Conservation (phyloP, 2,113 vertebrate species). For the Pelvicachromis taeniatus region DNA sequence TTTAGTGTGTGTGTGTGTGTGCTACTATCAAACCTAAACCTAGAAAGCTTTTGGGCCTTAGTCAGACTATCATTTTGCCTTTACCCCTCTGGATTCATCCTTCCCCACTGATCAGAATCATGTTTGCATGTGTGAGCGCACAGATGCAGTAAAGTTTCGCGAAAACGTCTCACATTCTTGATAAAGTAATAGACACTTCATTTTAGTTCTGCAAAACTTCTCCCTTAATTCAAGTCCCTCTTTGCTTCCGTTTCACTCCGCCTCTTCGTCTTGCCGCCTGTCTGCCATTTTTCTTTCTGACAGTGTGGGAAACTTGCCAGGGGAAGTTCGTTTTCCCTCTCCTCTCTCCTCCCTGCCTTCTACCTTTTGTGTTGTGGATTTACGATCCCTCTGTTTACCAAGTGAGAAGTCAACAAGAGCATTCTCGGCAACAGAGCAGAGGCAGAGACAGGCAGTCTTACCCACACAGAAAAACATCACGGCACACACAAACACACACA, state of each 20-base stretch:
- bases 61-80: conserved; percentile 51
- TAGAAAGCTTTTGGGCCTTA: conserved; percentile 45
- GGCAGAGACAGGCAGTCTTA: conserved; percentile 34
- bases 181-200: not conserved
- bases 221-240: not conserved
- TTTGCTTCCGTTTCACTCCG: not conserved
- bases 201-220: not conserved
- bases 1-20: conserved; percentile 21
- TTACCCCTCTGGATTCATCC: conserved; percentile 15
- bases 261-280: not conserved
- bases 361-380: conserved; percentile 45
- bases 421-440: conserved; percentile 26
- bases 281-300: not conserved
- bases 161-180: conserved; percentile 5
- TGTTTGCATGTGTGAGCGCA: not conserved
- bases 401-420: conserved; percentile 73
- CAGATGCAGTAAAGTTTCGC: not conserved
- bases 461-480: conserved; percentile 8
- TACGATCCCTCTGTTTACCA: conserved; percentile 52
- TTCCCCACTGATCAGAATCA: not conserved
- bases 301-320: conserved; percentile 35
- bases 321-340: conserved; percentile 22
- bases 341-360: not conserved
- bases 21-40: conserved; percentile 35
- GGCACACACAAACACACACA: not conserved